Evolutionary conservation across 2,888 invertebrate species (phyloP), one percentile per base, ranked within the genome.

Genomic region (Acronicta psi): DNA sequence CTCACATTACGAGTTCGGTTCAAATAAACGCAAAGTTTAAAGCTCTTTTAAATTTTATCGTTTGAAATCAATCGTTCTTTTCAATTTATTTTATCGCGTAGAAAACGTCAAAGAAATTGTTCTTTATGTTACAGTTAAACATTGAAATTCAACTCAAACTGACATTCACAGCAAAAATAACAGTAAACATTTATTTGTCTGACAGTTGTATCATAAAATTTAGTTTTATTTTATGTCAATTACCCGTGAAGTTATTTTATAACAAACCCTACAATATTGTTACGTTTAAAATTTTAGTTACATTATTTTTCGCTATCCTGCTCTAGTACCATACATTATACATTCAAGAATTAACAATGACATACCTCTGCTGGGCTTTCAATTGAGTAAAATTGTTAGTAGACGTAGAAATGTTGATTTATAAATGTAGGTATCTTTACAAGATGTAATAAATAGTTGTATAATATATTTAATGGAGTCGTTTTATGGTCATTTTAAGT

Each of bases 1-100:
- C 51, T 49, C 49, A 42, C 45, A 49, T 69, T 62, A 61, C 57
- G 63, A 53, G 9, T 36, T 16, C 13, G 40, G 29, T 59, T 59
- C 40, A 37, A 55, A 60, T 60, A 65, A 57, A 70, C 51, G 56
- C 29, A 51, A 69, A 70, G 52, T 64, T 29, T 54, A 70, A 64
- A 57, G 46, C 66, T 44, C 54, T 41, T 54, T 70, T 44, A 70
- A 60, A 54, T 52, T 53, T 69, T 65, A 69, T 60, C 17, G 55
- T 10, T 18, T 10, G 40, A 41, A 45, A 49, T 49, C 63, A 50
- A 69, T 69, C 54, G 60, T 51, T 65, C 47, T 37, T 36, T 7
- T 29, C 17, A 52, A 52, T 69, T 61, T 50, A 57, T 40, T 37
- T 50, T 17, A 41, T 44, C 7, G 66, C 29, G 14, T 40, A 42